These are phyloP conservation scores for Lerema accius DNA, from an alignment of 1,140 invertebrate species.

Conservation along the genomic window DNA sequence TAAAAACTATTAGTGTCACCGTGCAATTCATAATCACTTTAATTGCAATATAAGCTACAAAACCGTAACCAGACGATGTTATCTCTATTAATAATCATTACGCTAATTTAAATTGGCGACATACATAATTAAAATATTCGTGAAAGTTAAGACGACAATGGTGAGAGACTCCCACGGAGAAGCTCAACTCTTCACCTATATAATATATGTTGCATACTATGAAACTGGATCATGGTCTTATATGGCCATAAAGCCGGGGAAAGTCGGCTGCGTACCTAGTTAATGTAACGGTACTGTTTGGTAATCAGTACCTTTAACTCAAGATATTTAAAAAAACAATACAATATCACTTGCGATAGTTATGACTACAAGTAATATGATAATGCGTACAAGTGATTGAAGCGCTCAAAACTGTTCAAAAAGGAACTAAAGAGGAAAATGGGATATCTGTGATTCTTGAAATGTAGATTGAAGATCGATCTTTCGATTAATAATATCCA, in stretches of 20 bases:
- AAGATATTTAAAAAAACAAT: too few species aligned
- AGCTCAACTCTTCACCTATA: constrained; percentile 55
- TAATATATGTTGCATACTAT: constrained; percentile 36
- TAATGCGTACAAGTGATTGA: too few species aligned
- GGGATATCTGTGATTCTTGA: too few species aligned
- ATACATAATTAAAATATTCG: constrained; percentile 66
- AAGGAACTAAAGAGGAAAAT: too few species aligned
- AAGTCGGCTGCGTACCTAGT: constrained; percentile 34
- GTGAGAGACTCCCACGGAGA: constrained; percentile 55
- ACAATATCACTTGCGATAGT: too few species aligned
- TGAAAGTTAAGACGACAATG: constrained; percentile 63
- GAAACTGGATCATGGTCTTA: constrained; percentile 58
- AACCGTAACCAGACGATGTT: constrained; percentile 29
- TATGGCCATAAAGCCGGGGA: constrained; percentile 44
- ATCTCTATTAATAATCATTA: constrained; percentile 50
- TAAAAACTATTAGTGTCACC: constrained; percentile 18
- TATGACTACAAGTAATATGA: too few species aligned
- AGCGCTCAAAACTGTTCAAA: too few species aligned
- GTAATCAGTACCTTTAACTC: constrained; percentile 10
- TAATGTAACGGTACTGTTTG: constrained; percentile 18
- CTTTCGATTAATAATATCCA: too few species aligned
- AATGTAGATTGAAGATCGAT: too few species aligned
- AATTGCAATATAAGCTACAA: constrained; percentile 25
- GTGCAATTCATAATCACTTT: neutral
- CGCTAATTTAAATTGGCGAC: constrained; percentile 62